A percentile compares a stretch with the other conserved stretches of the same genome.
phyloP scores from a whole-genome alignment of 2,113 vertebrate genomes.

The Saguinus imperator region DNA sequence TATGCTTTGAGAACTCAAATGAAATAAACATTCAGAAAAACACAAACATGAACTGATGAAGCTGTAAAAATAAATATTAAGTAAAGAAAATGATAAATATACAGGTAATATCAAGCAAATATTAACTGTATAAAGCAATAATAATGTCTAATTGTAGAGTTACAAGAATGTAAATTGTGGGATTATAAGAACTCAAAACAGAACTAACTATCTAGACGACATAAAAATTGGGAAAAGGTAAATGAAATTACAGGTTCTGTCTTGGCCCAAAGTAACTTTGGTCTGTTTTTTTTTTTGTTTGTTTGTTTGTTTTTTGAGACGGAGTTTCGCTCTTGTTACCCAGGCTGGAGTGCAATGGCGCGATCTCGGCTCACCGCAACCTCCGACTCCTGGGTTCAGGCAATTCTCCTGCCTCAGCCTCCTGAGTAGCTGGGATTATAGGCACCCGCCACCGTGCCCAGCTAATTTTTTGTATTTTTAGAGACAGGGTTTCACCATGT shows the following conservation, averaged over 20 bases:
- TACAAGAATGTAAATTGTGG: no score
- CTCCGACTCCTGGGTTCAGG: no score
- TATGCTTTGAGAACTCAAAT: not conserved
- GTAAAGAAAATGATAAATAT: not conserved
- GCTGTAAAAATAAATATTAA: not conserved
- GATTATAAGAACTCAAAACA: not conserved
- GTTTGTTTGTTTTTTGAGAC: no score
- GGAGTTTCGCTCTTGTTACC: no score
- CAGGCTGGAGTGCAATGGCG: no score
- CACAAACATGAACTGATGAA: not conserved
- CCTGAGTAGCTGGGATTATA: no score
- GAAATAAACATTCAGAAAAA: constrained; percentile 28
- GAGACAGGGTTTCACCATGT: no score
- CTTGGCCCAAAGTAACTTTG: not conserved
- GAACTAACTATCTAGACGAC: not conserved
- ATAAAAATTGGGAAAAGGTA: not conserved
- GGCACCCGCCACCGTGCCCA: no score
- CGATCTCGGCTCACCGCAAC: no score
- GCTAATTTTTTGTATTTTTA: no score
- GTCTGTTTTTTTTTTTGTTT: no score
- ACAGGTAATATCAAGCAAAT: not conserved
- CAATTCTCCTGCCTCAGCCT: no score
- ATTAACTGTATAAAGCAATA: not conserved
- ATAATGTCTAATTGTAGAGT: not conserved
- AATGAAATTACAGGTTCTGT: not conserved